Base-by-base conservation (phyloP, 92 coral and sea anemone genomes). In the Nematostella vectensis region DNA sequence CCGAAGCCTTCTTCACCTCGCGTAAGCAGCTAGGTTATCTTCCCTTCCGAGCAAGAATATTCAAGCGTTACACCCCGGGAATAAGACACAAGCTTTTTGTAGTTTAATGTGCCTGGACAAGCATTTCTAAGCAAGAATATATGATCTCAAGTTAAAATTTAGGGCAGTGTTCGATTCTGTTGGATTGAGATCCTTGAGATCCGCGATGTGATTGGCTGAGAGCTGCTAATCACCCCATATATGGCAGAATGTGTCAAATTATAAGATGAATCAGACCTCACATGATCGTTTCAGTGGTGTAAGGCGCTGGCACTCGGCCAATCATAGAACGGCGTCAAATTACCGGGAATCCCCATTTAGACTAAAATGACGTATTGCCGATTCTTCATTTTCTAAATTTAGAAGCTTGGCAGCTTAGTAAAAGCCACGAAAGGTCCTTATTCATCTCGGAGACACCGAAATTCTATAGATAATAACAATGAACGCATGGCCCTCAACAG, bases 341-440 rank as follows among this genome's bases (percentile, higher is more conserved):
- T 71, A 50, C 47, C 71, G 75, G 85, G 79, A 67, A 78, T 58
- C 69, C 84, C 85, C 85, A 29, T 24, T 15, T 31, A 16, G 8
- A 19, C 25, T 10, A n/a, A n/a, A 13, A 23, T 64, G 74, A 59
- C 61, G 62, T 65, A 11, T 6, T 45, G 21, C 12, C 21, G 4
- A 10, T 11, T 9, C 4, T 9, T 36, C 21, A 45, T 45, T 11
- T 4, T 4, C 51, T 45, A 45, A 9, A 10, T 45, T 45, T 11
- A 19, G 51, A 45, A 33, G 40, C 40, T 33, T 33, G n/a, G n/a
- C n/a, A n/a, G n/a, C n/a, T n/a, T n/a, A n/a, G n/a, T n/a, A n/a
- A n/a, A n/a, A n/a, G n/a, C n/a, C n/a, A n/a, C n/a, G n/a, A n/a
- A n/a, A n/a, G n/a, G n/a, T n/a, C n/a, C n/a, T n/a, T n/a, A n/a